Evolutionary conservation across 2,888 invertebrate species (phyloP), one percentile per base, ranked within the genome.

Genomic region (Erebia aethiops): DNA sequence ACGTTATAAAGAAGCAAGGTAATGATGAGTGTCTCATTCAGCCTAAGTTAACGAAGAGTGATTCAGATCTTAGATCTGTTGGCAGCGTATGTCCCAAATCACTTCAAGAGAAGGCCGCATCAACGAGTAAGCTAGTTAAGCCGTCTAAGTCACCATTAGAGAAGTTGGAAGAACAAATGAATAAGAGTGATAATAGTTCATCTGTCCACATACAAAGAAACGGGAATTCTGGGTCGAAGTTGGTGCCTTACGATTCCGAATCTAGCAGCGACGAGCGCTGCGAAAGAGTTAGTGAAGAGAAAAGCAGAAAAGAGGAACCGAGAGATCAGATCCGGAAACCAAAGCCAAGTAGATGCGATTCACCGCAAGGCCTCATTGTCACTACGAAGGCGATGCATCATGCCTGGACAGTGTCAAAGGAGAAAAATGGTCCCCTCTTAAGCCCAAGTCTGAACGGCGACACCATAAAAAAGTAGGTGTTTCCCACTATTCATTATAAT

Each of bases 231-330:
- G 81, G 82, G 51, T 88, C 91, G 13, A 87, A 87, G 75, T 87
- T 95, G 69, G 95, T 95, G 70, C 95, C 95, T 26, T 95, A 95
- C 78, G 95, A 94, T 78, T 94, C 94, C 0, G 95, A 95, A 79
- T 94, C 95, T 0, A 95, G 93, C 74, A 87, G 92, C 4, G 93
- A 94, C 71, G 92, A 92, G 80, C 84, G 87, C 0, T 75, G 63
- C 18, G 84, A 81, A 2, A 77, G 80, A 71, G 64, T 71, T 9
- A 70, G 46, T 26, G 80, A 80, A 3, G 81, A 81, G 14, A 78
- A 79, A 71, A 57, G 72, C 14, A 80, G 74, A 76, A 78, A 73
- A 72, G 80, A 77, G 16, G 73, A 70, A 10, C 66, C 72, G 8
- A 76, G 66, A 13, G 84, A 80, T 21, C 84, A 81, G 26, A 76